These are phyloP conservation scores for Vespertilio murinus DNA, from an alignment of 2,797 vertebrate species.

Conservation along the genomic window DNA sequence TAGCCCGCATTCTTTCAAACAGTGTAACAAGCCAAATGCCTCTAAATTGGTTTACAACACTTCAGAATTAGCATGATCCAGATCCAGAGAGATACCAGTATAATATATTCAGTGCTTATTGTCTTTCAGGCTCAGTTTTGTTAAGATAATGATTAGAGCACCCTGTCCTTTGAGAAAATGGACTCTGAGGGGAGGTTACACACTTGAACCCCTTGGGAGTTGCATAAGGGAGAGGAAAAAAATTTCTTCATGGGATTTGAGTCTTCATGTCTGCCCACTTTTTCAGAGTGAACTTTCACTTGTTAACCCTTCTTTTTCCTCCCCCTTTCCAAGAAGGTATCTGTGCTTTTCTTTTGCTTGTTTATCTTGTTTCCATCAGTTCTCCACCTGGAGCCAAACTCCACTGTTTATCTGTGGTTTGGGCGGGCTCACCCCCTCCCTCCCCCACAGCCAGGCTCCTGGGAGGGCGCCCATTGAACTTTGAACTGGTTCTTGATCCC, in stretches of 20 bases:
- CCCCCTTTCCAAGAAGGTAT: background rate
- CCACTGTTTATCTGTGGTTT: background rate
- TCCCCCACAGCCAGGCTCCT: background rate
- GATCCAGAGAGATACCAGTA: background rate
- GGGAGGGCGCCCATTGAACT: background rate
- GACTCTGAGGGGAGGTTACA: background rate
- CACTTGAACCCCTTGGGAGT: background rate
- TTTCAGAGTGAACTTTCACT: slow-evolving; percentile 40
- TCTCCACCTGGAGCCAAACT: background rate
- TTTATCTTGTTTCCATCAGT: background rate
- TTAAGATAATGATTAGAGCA: background rate
- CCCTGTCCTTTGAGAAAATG: background rate
- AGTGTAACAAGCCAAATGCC: background rate
- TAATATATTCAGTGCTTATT: background rate
- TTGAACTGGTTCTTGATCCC: background rate
- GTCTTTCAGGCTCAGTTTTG: background rate
- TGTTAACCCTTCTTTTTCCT: background rate
- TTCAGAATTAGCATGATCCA: background rate
- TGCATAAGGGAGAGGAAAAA: background rate
- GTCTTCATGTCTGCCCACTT: background rate
- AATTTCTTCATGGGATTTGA: background rate
- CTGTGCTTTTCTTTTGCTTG: background rate
- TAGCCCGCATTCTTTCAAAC: background rate
- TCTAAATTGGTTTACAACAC: background rate
- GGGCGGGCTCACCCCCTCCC: background rate